A percentile compares a stretch with the other conserved stretches of the same genome.
These are phyloP conservation scores for Adelognathus sp. DNA, from an alignment of 2,888 invertebrate genomes.

Conservation along the genomic window DNA sequence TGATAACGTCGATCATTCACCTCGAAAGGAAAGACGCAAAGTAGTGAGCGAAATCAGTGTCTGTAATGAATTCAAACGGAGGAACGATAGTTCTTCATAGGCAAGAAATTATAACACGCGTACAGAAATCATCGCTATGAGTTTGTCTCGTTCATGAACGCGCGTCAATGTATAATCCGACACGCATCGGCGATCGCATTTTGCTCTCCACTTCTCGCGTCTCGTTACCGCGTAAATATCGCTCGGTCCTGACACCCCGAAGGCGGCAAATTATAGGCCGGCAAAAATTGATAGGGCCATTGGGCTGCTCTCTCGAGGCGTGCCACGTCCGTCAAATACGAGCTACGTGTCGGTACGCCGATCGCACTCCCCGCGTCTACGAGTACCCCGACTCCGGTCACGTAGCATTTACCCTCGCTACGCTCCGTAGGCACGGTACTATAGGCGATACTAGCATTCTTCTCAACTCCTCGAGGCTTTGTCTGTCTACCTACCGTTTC, in stretches of 20 bases:
- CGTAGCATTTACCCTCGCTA: not conserved
- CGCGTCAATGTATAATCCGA: constrained; percentile 13
- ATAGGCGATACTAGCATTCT: too few species aligned
- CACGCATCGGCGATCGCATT: not conserved
- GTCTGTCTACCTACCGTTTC: too few species aligned
- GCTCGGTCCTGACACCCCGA: constrained; percentile 56
- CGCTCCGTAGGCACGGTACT: not conserved
- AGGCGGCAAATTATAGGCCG: constrained; percentile 69
- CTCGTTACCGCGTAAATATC: constrained; percentile 65
- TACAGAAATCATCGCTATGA: not conserved
- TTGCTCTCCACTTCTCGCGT: constrained; percentile 20
- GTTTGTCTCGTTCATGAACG: constrained; percentile 12
- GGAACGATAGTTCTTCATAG: not conserved
- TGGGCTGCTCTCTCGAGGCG: constrained; percentile 61
- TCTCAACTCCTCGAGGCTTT: too few species aligned
- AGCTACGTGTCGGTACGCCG: constrained; percentile 39
- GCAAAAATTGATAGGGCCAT: constrained; percentile 71
- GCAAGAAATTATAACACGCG: constrained; percentile 11
- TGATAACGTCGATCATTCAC: too few species aligned
- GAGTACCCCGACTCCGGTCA: not conserved
- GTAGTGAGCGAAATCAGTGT: too few species aligned
- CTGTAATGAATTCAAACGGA: too few species aligned
- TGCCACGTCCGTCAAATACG: constrained; percentile 65
- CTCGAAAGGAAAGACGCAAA: too few species aligned
- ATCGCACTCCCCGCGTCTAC: not conserved